Evolutionary conservation across 2,888 invertebrate genomes (phyloP).

Genomic region (Brachypterus glaber): DNA sequence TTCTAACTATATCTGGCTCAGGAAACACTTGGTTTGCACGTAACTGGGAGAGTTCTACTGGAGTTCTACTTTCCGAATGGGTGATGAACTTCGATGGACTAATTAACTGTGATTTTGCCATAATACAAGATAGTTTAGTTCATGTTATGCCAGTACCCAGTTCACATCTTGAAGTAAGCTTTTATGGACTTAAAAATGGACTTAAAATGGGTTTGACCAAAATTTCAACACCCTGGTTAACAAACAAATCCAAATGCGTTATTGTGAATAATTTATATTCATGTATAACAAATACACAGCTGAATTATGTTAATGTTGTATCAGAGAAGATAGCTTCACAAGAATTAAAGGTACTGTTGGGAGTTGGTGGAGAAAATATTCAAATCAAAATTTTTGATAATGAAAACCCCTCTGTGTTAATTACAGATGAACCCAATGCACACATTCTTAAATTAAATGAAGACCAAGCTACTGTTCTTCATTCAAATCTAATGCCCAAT

Average conservation of each 20-base stretch:
- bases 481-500: constrained; percentile 33
- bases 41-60: constrained; percentile 69
- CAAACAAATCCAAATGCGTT: not conserved
- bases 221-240: not conserved
- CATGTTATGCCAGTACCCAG: constrained; percentile 52
- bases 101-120: constrained; percentile 37
- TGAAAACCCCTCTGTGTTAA: not conserved
- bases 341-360: constrained; percentile 55
- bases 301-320: not conserved
- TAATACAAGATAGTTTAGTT: constrained; percentile 49
- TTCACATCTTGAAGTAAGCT: constrained; percentile 43
- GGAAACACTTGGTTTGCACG: constrained; percentile 55
- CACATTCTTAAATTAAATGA: not conserved
- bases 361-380: constrained; percentile 47
- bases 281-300: not conserved
- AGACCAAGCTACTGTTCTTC: not conserved
- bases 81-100: constrained; percentile 39
- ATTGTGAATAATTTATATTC: not conserved
- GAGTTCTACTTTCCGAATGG: constrained; percentile 70
- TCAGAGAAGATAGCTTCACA: not conserved
- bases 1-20: constrained; percentile 66
- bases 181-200: not conserved
- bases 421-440: not conserved
- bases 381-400: constrained; percentile 33
- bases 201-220: not conserved